phyloP scores from a whole-genome alignment of 2,797 vertebrate species.

The Hippoglossus hippoglossus region DNA sequence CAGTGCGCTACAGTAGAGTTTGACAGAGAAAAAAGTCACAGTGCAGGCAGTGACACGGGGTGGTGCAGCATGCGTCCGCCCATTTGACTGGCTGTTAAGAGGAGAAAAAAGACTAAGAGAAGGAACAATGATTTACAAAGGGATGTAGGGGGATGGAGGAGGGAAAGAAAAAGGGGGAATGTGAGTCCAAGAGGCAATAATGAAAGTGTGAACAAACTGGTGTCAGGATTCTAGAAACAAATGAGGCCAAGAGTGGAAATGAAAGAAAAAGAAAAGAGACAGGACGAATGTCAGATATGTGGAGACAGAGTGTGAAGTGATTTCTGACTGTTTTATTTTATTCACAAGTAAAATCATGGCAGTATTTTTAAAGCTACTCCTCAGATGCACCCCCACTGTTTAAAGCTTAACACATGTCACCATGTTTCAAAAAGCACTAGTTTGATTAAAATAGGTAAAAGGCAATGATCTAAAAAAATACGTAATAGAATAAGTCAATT shows the following conservation, averaged over 20 bases:
- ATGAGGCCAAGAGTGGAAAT: constrained; percentile 6
- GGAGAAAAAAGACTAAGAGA: constrained; percentile 1
- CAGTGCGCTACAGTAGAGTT: constrained; percentile 61
- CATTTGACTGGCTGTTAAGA: constrained; percentile 27
- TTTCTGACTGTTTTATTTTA: not conserved
- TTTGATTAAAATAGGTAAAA: not conserved
- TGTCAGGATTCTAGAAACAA: not conserved
- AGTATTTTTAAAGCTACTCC: not conserved
- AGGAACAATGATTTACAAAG: not conserved
- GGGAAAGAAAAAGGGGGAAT: not conserved
- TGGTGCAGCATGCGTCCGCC: constrained; percentile 22
- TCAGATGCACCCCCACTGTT: not conserved
- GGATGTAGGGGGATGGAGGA: constrained; percentile 15
- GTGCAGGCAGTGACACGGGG: constrained; percentile 29
- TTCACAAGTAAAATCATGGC: not conserved
- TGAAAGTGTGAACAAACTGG: constrained; percentile 11
- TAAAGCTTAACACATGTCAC: not conserved
- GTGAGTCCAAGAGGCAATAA: not conserved
- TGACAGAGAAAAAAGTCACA: constrained; percentile 62
- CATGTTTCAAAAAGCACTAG: not conserved
- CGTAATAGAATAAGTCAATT: not conserved
- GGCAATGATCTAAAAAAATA: too few relatives aligned
- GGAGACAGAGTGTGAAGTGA: not conserved
- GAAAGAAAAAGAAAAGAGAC: not conserved
- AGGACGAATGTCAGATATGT: constrained; percentile 3